Evolutionary conservation across 2,113 vertebrate species (phyloP).

Genomic region (Semnornis frantzii): DNA sequence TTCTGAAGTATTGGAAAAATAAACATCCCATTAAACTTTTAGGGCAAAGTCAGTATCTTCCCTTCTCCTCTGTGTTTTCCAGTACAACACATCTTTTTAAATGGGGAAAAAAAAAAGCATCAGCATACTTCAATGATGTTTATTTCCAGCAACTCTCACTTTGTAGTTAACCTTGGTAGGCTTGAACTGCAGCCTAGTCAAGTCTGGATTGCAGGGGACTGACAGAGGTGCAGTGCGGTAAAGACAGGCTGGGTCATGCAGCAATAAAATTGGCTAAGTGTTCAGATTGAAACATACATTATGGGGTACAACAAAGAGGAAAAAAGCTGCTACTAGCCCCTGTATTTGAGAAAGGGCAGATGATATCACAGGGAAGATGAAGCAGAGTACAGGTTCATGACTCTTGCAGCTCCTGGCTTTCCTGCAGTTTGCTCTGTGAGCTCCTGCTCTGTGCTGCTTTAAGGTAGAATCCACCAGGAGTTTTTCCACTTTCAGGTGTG

Average conservation of each 20-base stretch:
- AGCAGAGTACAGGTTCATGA: neutral
- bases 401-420: neutral
- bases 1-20: neutral
- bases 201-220: neutral
- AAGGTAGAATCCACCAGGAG: neutral
- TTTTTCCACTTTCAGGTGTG: neutral
- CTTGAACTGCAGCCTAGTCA: neutral
- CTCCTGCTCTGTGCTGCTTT: neutral
- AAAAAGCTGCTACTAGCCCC: neutral
- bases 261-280: neutral
- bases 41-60: neutral
- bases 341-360: neutral
- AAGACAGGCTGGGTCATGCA: neutral
- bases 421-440: accelerated
- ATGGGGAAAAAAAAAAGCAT: neutral
- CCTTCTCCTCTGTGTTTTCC: accelerated
- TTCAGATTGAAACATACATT: neutral
- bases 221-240: neutral
- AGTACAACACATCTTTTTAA: neutral
- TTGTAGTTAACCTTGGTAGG: neutral
- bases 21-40: neutral
- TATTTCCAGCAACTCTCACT: neutral
- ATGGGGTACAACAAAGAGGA: neutral
- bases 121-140: neutral
- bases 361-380: accelerated